Percentiles rank a stretch among this genome's conserved stretches.
Conservation (phyloP, 2,113 vertebrate species). For the Dromaius novaehollandiae region DNA sequence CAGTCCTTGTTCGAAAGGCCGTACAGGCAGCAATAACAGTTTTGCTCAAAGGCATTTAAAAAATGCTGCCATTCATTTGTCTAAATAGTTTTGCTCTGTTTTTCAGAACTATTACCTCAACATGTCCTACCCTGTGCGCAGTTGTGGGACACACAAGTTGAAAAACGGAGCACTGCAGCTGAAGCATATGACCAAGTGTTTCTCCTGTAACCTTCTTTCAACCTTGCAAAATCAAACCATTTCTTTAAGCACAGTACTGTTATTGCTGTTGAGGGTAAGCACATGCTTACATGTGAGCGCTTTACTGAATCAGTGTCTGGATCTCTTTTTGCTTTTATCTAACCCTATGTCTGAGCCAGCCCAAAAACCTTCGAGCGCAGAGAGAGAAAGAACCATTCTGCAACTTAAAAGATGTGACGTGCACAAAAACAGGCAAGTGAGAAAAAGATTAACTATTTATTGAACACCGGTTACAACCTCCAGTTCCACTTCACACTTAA, state of each 20-base stretch:
- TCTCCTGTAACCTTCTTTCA: neutral
- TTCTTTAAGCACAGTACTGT: neutral
- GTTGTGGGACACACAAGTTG: neutral
- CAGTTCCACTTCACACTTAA: neutral
- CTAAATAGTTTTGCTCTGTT: rapidly evolving
- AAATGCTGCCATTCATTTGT: neutral
- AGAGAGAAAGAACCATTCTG: neutral
- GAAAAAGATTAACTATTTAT: neutral
- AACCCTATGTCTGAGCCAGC: neutral
- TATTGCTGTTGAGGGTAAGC: neutral
- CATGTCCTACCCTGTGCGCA: rapidly evolving
- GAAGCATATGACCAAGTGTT: rapidly evolving
- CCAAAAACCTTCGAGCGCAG: rapidly evolving
- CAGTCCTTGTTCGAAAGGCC: neutral
- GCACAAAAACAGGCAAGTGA: neutral
- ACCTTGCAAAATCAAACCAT: neutral
- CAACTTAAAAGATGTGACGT: rapidly evolving
- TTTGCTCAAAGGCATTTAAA: neutral
- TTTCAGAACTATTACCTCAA: neutral
- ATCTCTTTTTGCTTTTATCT: neutral
- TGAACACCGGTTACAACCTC: neutral
- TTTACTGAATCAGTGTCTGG: neutral
- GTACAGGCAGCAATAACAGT: rapidly evolving
- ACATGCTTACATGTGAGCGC: neutral
- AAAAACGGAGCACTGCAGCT: neutral